phyloP scores from a whole-genome alignment of 2,888 invertebrate species.

The Myopa testacea region DNA sequence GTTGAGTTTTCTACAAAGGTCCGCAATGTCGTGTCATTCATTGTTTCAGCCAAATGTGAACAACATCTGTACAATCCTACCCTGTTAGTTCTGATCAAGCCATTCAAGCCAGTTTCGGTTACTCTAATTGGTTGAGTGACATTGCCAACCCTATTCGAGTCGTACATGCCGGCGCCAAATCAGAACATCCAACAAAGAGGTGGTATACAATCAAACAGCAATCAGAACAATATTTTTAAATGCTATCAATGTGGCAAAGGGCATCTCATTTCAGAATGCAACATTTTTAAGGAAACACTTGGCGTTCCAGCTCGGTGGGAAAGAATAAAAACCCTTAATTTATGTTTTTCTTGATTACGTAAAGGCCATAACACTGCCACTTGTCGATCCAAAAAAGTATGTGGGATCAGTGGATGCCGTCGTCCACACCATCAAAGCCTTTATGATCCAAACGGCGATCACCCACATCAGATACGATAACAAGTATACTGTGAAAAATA shows the following conservation, averaged over 20 bases:
- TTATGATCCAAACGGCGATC: not conserved
- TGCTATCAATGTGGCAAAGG: conserved; percentile 23
- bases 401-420: conserved; percentile 25
- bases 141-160: not conserved
- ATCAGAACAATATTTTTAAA: not conserved
- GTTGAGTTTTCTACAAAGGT: conserved; percentile 40
- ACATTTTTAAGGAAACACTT: conserved; percentile 2
- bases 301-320: conserved; percentile 23
- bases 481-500: conserved; percentile 9
- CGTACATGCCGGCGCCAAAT: not conserved
- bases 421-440: conserved; percentile 23
- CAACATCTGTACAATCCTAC: conserved; percentile 27
- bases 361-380: conserved; percentile 26
- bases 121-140: conserved; percentile 31
- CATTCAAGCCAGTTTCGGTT: conserved; percentile 33
- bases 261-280: conserved; percentile 17
- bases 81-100: conserved; percentile 26
- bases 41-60: conserved; percentile 21
- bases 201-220: conserved; percentile 17
- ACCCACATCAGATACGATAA: not conserved
- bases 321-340: conserved; percentile 25
- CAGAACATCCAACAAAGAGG: conserved; percentile 9
- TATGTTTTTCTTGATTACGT: conserved; percentile 32
- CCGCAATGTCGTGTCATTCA: conserved; percentile 34
- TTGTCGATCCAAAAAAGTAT: conserved; percentile 23